A percentile compares a stretch with the other conserved stretches of the same genome.
Evolutionary conservation across 2,113 vertebrate species (phyloP).

Genomic region (Willisornis vidua): DNA sequence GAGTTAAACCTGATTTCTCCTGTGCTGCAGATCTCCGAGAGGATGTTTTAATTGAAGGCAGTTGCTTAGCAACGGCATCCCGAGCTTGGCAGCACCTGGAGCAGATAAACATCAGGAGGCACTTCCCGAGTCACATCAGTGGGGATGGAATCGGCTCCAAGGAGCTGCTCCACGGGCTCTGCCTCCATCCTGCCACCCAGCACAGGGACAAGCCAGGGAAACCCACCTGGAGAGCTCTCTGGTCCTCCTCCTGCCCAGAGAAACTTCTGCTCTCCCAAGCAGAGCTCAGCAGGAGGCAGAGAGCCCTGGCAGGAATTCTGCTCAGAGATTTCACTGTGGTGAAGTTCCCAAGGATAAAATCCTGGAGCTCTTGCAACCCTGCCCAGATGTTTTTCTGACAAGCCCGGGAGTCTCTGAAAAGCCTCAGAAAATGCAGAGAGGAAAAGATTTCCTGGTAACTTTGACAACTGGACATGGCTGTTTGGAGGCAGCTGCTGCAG

Average conservation of each 20-base stretch:
- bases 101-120: conserved; percentile 65
- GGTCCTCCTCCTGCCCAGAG: not conserved
- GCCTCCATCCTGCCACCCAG: not conserved
- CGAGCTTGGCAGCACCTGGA: conserved; percentile 52
- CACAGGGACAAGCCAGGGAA: not conserved
- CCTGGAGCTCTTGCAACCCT: not conserved
- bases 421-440: not conserved
- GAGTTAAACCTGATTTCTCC: conserved; percentile 48
- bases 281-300: not conserved
- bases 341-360: not conserved
- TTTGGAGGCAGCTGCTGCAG: not conserved
- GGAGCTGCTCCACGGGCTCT: not conserved
- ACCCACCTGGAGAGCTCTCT: not conserved
- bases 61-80: conserved; percentile 71
- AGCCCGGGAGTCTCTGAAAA: not conserved
- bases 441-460: not conserved
- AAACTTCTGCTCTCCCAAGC: not conserved
- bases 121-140: conserved; percentile 40
- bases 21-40: conserved; percentile 41
- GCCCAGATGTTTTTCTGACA: not conserved
- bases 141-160: not conserved
- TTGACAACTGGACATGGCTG: not conserved
- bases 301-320: not conserved
- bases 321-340: not conserved
- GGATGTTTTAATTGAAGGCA: conserved; percentile 52